These are phyloP conservation scores for Stenoptilia bipunctidactyla DNA, from an alignment of 2,888 invertebrate genomes.

Conservation along the genomic window DNA sequence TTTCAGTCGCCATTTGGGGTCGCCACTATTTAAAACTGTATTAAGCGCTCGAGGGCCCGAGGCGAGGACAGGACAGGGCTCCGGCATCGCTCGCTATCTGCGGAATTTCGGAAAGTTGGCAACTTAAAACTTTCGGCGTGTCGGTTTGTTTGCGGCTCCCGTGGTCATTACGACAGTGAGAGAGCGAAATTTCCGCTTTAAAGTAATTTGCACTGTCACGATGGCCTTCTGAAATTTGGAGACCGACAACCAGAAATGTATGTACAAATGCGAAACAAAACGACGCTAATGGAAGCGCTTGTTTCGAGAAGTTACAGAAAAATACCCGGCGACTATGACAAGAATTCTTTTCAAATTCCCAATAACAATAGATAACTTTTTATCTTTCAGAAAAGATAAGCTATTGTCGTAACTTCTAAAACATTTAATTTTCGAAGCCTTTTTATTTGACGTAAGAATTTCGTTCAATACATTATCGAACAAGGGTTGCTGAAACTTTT, in stretches of 20 bases:
- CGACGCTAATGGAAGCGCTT: constrained; percentile 44
- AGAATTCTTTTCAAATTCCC: no score
- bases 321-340: no score
- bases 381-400: background rate
- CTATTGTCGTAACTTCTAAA: background rate
- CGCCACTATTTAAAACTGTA: background rate
- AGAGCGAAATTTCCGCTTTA: constrained; percentile 38
- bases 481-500: background rate
- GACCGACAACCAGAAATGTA: constrained; percentile 22
- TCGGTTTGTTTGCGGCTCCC: constrained; percentile 44
- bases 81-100: background rate
- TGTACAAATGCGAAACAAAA: constrained; percentile 53
- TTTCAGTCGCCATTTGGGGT: background rate
- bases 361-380: background rate
- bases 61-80: background rate
- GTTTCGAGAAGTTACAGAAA: constrained; percentile 20
- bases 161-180: constrained; percentile 51
- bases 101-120: constrained; percentile 25
- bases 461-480: background rate
- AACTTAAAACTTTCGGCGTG: constrained; percentile 45
- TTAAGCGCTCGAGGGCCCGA: background rate
- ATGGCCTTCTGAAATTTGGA: constrained; percentile 6
- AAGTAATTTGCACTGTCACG: constrained; percentile 63
- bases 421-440: background rate
- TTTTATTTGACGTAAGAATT: background rate